Conservation (phyloP, 2,888 invertebrate species). For the Pterostichus madidus region DNA sequence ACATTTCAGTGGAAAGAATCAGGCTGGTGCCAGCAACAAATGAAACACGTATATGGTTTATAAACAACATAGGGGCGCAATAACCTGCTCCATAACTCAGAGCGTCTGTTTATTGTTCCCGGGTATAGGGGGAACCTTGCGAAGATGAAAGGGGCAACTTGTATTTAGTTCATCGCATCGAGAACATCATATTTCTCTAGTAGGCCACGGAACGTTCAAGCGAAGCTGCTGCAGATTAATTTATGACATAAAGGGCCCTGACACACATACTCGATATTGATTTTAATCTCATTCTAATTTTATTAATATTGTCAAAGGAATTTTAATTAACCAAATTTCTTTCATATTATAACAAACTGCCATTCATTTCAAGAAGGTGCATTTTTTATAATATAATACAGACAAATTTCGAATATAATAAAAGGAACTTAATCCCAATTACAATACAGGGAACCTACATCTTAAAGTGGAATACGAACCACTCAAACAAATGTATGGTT, state of each 20-base stretch:
- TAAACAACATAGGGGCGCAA: conserved; percentile 14
- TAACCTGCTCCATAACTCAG: neutral
- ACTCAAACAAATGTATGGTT: too few species aligned
- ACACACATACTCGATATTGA: conserved; percentile 22
- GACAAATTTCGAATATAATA: too few species aligned
- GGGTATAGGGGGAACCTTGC: too few species aligned
- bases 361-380: too few species aligned
- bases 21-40: neutral
- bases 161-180: neutral
- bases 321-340: conserved; percentile 10
- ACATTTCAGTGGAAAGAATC: too few species aligned
- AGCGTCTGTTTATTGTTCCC: conserved; percentile 32
- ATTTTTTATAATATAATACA: too few species aligned
- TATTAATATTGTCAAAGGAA: conserved; percentile 31
- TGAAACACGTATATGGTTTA: conserved; percentile 21
- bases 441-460: too few species aligned
- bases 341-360: too few species aligned
- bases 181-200: conserved; percentile 18
- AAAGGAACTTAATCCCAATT: too few species aligned
- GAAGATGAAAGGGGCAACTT: conserved; percentile 14
- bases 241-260: conserved; percentile 16
- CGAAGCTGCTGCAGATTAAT: conserved; percentile 20
- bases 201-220: neutral
- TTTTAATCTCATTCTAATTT: conserved; percentile 26
- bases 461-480: too few species aligned